A percentile compares a stretch with the other conserved stretches of the same genome.
phyloP scores from a whole-genome alignment of 2,888 invertebrate species.

The Celastrina argiolus region DNA sequence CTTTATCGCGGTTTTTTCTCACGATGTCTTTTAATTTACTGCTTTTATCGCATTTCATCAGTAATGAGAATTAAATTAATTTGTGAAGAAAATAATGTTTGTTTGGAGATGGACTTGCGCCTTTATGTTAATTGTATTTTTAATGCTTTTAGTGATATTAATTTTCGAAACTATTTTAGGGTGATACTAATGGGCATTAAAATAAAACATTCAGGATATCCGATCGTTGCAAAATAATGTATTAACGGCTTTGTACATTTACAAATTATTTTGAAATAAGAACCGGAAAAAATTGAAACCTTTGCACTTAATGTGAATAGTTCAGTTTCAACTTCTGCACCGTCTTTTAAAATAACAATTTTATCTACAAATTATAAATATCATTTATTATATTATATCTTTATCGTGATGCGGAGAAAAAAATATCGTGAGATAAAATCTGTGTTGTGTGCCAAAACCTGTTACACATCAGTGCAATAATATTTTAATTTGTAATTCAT shows the following conservation, averaged over 20 bases:
- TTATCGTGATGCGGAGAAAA: not conserved
- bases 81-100: not conserved
- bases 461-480: not conserved
- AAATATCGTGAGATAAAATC: not conserved
- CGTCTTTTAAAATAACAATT: not conserved
- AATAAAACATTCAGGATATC: conserved; percentile 10
- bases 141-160: not conserved
- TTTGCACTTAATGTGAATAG: not conserved
- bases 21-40: conserved; percentile 25
- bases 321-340: not conserved
- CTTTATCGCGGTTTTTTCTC: conserved; percentile 26
- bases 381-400: not conserved
- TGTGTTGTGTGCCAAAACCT: not conserved
- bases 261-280: not conserved
- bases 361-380: not conserved
- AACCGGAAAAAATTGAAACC: not conserved
- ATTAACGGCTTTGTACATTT: not conserved
- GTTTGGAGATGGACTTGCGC: not conserved
- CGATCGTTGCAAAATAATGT: conserved; percentile 4
- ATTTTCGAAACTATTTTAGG: not conserved
- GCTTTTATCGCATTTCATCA: conserved; percentile 13
- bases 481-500: not conserved
- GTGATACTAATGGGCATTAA: conserved; percentile 5
- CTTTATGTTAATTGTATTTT: not conserved
- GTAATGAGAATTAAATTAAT: conserved; percentile 14